Evolutionary conservation across 2,797 vertebrate genomes (phyloP).

Genomic region (Chaenodraco wilsoni): DNA sequence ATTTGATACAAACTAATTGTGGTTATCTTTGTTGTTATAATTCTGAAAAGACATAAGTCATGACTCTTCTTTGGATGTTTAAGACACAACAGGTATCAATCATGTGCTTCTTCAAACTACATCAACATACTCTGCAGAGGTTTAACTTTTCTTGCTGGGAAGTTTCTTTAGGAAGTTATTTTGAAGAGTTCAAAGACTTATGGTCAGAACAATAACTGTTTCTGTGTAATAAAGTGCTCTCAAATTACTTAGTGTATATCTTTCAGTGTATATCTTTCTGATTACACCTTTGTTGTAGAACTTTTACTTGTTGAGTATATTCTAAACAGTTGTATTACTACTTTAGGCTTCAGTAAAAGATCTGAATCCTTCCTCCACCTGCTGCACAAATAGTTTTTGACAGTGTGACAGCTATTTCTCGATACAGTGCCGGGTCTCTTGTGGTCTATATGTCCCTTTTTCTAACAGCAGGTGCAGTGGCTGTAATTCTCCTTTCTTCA

Average conservation of each 20-base stretch:
- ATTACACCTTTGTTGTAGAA: background rate
- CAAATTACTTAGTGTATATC: background rate
- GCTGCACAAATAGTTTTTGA: slow-evolving; percentile 68
- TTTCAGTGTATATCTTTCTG: background rate
- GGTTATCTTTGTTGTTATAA: background rate
- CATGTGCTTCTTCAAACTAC: slow-evolving; percentile 3
- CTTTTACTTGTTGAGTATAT: background rate
- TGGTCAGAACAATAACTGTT: background rate
- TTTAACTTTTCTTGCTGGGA: background rate
- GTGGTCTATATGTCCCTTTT: slow-evolving; percentile 46
- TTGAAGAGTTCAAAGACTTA: background rate
- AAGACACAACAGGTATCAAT: background rate
- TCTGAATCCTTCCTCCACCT: slow-evolving; percentile 22
- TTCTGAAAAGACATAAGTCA: background rate
- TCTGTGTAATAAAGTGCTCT: background rate
- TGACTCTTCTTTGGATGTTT: background rate
- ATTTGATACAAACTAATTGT: too few relatives aligned
- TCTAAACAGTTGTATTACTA: background rate
- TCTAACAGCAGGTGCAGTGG: slow-evolving; percentile 79
- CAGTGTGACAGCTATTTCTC: slow-evolving; percentile 70
- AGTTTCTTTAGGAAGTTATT: background rate
- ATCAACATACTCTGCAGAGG: background rate
- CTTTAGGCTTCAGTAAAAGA: slow-evolving; percentile 3
- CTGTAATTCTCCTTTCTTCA: slow-evolving; percentile 72
- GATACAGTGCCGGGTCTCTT: slow-evolving; percentile 46